Evolutionary conservation across 2,797 vertebrate species (phyloP), one percentile per base, ranked within the genome.

Genomic region (Basileuterus tristriatus): DNA sequence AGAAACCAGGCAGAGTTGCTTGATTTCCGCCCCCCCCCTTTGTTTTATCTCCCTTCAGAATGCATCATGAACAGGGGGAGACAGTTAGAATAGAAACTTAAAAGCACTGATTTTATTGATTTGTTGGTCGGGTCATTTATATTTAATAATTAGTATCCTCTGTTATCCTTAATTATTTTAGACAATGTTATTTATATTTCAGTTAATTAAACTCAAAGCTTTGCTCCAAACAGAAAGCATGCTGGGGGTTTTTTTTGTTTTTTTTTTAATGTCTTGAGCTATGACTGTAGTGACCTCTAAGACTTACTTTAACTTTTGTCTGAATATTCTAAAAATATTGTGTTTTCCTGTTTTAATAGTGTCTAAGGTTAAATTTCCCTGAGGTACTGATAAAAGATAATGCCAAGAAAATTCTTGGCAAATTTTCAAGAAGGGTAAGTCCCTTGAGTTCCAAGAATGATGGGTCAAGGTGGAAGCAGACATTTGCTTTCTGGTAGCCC

Each of bases 391-490:
- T 84, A 72, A 87, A 91, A 87, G 58, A 79, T 72, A 89, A 84
- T 79, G 89, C 67, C 55, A 68, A 78, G 90, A 88, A 90, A 85
- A 76, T 82, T 94, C 44, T 43, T 94, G 94, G 92, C 77, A 77
- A 84, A 79, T 92, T 95, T 96, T 95, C 93, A 92, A 72, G 72
- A 75, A 69, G 59, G 44, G 23, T n/a, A 50, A 2, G 19, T 92
- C 86, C 49, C 56, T 84, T 60, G 63, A 77, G 59, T 92, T 92
- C 71, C 47, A 77, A 52, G 75, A 87, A 63, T 74, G 71, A 59
- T 93, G 81, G 91, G 82, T 95, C 84, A 95, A 93, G 92, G 92
- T 94, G 71, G 84, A 94, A 77, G 71, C 71, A 64, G 78, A 60
- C 34, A 2, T 43, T 21, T 67, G n/a, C 52, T 69, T 94, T 93